phyloP scores from a whole-genome alignment of 2,888 invertebrate genomes.

The Bellardia bayeri region DNA sequence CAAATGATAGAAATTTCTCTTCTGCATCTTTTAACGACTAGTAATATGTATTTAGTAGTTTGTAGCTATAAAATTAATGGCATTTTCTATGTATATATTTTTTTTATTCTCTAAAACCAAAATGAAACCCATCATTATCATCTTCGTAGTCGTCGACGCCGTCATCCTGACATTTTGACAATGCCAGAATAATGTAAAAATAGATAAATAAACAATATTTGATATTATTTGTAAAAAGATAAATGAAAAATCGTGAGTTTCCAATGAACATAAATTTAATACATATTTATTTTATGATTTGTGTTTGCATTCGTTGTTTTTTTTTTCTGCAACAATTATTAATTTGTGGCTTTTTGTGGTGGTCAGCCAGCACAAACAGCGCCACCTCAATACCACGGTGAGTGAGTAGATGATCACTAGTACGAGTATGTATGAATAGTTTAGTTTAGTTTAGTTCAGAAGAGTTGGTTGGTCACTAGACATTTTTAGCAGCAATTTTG shows the following conservation, averaged over 20 bases:
- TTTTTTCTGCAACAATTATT: constrained; percentile 3
- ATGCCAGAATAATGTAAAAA: constrained; percentile 28
- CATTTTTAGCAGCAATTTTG: constrained; percentile 22
- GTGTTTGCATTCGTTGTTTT: neutral
- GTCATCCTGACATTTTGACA: constrained; percentile 35
- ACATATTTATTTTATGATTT: neutral
- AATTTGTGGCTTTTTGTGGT: constrained; percentile 30
- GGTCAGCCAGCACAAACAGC: neutral
- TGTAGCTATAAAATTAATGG: neutral
- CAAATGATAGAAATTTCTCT: too few species aligned
- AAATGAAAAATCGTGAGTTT: constrained; percentile 10
- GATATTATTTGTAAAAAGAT: constrained; percentile 16
- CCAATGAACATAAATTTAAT: constrained; percentile 34
- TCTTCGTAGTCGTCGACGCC: neutral
- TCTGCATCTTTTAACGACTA: too few species aligned
- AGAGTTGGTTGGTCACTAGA: constrained; percentile 37
- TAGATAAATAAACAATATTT: constrained; percentile 22
- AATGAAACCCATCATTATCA: constrained; percentile 12
- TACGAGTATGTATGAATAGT: neutral
- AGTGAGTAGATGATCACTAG: constrained; percentile 24
- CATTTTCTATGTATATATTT: neutral
- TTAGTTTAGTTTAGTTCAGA: neutral
- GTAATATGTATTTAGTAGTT: neutral
- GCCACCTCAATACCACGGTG: neutral
- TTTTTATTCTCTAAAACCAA: neutral